These are phyloP conservation scores for Alitta virens DNA, from an alignment of 2,888 invertebrate genomes.

Conservation along the genomic window DNA sequence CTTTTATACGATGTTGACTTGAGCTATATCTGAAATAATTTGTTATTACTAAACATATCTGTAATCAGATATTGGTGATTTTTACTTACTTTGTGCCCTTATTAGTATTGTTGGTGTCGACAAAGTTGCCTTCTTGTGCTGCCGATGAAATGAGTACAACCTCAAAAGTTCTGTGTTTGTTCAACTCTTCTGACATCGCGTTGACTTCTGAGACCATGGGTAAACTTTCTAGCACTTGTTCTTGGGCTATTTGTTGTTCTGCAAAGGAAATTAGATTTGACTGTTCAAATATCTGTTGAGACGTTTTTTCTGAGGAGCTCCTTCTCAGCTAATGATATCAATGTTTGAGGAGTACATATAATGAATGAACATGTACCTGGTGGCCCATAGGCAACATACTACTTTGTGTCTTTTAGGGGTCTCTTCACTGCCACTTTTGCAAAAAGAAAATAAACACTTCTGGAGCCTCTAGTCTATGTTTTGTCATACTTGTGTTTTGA, in stretches of 20 bases:
- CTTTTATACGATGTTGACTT: no score
- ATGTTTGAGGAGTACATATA: not conserved
- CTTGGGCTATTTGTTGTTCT: conserved; percentile 58
- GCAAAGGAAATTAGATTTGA: conserved; percentile 3
- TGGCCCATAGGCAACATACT: no score
- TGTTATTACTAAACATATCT: no score
- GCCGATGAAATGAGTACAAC: conserved; percentile 54
- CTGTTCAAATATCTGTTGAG: not conserved
- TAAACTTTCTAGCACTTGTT: conserved; percentile 55
- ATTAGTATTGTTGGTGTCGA: conserved; percentile 3
- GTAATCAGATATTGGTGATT: no score
- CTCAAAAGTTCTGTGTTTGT: conserved; percentile 56
- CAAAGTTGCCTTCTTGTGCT: conserved; percentile 39
- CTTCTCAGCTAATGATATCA: not conserved
- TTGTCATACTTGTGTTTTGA: no score
- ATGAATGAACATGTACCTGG: no score
- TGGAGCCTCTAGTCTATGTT: no score
- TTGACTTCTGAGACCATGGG: conserved; percentile 58
- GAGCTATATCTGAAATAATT: no score
- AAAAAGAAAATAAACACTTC: no score
- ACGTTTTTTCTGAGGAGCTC: not conserved
- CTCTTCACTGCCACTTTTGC: no score
- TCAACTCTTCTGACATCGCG: conserved; percentile 56
- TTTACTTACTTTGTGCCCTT: conserved; percentile 39
- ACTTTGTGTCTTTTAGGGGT: no score